Evolutionary conservation across 2,113 vertebrate genomes (phyloP), one percentile per base, ranked within the genome.

Genomic region (Caretta caretta): DNA sequence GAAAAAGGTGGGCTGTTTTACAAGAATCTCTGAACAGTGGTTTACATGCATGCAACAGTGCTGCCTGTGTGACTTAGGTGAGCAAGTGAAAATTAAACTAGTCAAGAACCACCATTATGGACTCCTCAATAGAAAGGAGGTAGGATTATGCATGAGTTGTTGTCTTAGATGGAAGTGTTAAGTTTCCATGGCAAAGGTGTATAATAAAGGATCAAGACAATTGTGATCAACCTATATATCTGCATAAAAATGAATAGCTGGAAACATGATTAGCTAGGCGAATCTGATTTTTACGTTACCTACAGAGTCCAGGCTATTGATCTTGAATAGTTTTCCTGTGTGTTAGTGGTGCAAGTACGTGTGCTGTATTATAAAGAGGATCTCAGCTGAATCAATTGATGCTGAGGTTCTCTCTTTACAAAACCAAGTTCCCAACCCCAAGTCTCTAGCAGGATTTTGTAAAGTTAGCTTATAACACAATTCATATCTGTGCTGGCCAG

Each of bases 31-130:
- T 86, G 78, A 0, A 0, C 0, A 0, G 16, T 0, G 4, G 69
- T 93, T 89, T 72, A 84, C 54, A 65, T 54, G 22, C 14, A 92
- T 82, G 14, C 84, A 84, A 89, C 94, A 65, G 35, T 12, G 17
- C 85, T 93, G 80, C 83, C 56, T 89, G 78, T 72, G 80, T 87
- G 85, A 80, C 69, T 85, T 83, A 76, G 88, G 87, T 89, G 81
- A 94, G 83, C 88, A 38, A 5, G 31, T 59, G 29, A 62, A 87
- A 93, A 78, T 46, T 11, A 42, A 78, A 78, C 42, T 42, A 78
- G 42, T 78, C 42, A 90, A 54, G 2, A 51, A 10, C 14, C 56
- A 29, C n/a, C 14, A 31, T 69, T 83, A 16, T 76, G 75, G 75
- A 79, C 42, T 57, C 12, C 42, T 25, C 72, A 11, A 6, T 35